Evolutionary conservation across 2,888 invertebrate genomes (phyloP), one percentile per base, ranked within the genome.

Genomic region (Leucoma salicis): DNA sequence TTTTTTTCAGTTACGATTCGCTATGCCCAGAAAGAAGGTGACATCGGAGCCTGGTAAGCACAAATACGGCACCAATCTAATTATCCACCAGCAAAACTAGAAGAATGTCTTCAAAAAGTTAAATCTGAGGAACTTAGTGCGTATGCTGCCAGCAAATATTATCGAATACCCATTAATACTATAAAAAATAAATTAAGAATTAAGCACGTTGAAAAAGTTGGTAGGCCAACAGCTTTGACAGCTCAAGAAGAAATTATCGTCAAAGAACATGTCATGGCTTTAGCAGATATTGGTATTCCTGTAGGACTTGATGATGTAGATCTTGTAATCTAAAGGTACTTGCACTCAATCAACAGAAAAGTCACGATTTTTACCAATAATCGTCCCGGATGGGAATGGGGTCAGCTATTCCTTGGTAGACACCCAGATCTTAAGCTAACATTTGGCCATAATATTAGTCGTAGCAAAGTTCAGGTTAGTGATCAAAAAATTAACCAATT

Each of bases 311-410:
- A 49, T 38, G 54, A 48, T 41, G 33, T 48, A 24, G 42, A 16
- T n/a, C 32, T 42, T n/a, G 43, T 45, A 38, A 46, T 45, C 16
- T 42, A 51, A 31, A 24, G 44, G n/a, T 46, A 50, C 24, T 49
- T 41, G 16, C 41, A 42, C 35, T 21, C 43, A 6, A 24, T 14
- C 14, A 49, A 52, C 11, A 53, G 35, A 44, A 44, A 40, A 42
- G 31, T 51, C 11, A 45, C 43, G 35, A 44, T 46, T 28, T 57
- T 57, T 31, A 50, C 27, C 31, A 43, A 49, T 28, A 56, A 52
- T 34, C 33, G 39, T 3, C 48, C 46, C 12, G 43, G 46, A 6
- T 46, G 37, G 42, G 48, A 46, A 28, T 48, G 48, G 46, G 49
- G 49, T 25, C 7, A 53, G 33, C 32, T 49, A 2, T 48, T 48